A percentile compares a stretch with the other conserved stretches of the same genome.
These are phyloP conservation scores for Scytalopus superciliaris DNA, from an alignment of 2,113 vertebrate genomes.

Conservation along the genomic window DNA sequence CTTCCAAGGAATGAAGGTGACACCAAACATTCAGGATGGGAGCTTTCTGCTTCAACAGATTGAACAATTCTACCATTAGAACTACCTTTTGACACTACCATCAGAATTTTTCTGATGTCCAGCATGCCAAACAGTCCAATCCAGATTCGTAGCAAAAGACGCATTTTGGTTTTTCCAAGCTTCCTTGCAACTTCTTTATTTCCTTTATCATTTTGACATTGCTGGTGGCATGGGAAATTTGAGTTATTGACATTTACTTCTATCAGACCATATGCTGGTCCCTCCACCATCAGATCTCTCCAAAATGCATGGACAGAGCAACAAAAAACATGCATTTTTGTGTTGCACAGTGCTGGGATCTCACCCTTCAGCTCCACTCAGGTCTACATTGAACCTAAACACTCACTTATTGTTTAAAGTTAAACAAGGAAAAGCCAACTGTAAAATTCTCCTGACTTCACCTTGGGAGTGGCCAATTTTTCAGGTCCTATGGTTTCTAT, in stretches of 20 bases:
- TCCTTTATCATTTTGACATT: background rate
- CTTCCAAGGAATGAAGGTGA: background rate
- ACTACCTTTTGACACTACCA: background rate
- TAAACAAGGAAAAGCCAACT: background rate
- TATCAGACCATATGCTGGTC: background rate
- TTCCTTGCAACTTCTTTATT: background rate
- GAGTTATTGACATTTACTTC: background rate
- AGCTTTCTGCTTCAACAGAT: background rate
- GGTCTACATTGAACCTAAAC: background rate
- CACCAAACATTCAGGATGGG: background rate
- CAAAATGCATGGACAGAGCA: background rate
- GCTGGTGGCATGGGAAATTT: background rate
- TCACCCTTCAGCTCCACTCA: background rate
- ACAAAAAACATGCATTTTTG: background rate
- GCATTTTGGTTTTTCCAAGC: background rate
- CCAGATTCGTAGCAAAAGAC: background rate
- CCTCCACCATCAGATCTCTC: background rate
- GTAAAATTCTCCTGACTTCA: background rate
- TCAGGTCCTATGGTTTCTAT: background rate
- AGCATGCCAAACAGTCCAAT: background rate
- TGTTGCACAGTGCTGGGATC: background rate
- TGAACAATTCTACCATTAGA: background rate
- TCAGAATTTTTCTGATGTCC: background rate
- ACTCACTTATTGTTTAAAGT: background rate
- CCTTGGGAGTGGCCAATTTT: background rate